Evolutionary conservation across 2,888 invertebrate genomes (phyloP).

Genomic region (Furcula furcula): DNA sequence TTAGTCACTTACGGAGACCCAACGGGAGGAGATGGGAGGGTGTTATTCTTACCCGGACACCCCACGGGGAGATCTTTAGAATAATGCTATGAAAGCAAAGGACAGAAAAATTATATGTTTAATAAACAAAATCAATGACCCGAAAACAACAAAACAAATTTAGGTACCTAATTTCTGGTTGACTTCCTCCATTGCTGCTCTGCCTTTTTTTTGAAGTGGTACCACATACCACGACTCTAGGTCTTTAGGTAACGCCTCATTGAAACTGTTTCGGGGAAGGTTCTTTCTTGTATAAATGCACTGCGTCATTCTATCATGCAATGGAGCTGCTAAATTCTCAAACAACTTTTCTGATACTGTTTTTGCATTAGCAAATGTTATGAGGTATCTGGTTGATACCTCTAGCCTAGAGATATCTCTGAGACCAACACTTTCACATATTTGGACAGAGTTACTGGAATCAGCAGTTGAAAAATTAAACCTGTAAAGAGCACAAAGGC

Average conservation of each 20-base stretch:
- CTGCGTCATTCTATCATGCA: conserved; percentile 97
- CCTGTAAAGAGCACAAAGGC: conserved; percentile 63
- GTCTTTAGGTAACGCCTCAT: conserved; percentile 83
- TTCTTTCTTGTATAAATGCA: conserved; percentile 88
- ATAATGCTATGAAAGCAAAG: no score
- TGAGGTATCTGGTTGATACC: conserved; percentile 88
- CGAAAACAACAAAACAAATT: conserved; percentile 2
- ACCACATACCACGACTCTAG: conserved; percentile 91
- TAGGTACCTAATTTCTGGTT: conserved; percentile 89
- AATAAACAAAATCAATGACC: no score
- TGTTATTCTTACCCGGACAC: no score
- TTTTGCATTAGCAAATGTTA: conserved; percentile 70
- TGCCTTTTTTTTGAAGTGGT: conserved; percentile 89
- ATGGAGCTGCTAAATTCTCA: conserved; percentile 77
- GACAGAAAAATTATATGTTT: no score
- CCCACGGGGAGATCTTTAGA: no score
- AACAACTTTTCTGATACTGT: conserved; percentile 56
- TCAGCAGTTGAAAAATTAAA: conserved; percentile 97
- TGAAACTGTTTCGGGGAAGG: conserved; percentile 84
- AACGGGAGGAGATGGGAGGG: no score
- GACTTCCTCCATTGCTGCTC: conserved; percentile 89
- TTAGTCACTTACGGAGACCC: no score
- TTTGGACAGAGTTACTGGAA: conserved; percentile 97
- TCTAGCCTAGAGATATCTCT: conserved; percentile 90
- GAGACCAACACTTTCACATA: conserved; percentile 92